Evolutionary conservation across 2,113 vertebrate species (phyloP).

Genomic region (Dicaeum eximium): DNA sequence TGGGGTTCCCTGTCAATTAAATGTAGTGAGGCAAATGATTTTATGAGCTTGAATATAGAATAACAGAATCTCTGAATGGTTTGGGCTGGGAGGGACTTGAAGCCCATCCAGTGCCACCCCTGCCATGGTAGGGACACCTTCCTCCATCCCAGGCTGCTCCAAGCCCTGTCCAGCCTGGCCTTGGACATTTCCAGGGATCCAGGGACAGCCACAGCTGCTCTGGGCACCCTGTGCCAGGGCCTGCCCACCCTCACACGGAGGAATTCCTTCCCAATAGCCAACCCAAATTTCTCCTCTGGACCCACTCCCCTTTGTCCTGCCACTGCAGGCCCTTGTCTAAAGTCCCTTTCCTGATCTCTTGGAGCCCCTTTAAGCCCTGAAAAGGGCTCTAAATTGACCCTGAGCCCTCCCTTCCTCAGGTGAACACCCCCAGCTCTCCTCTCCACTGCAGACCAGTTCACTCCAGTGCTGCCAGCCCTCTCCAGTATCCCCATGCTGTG

Average conservation of each 20-base stretch:
- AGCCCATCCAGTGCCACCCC: background rate
- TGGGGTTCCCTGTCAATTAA: background rate
- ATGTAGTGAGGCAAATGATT: too few relatives aligned
- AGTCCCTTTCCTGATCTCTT: background rate
- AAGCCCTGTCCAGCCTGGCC: background rate
- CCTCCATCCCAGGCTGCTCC: background rate
- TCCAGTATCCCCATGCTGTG: fast-evolving
- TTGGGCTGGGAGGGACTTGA: background rate
- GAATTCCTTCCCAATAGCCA: fast-evolving
- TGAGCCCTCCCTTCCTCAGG: too few relatives aligned
- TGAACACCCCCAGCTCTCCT: background rate
- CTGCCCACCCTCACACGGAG: fast-evolving
- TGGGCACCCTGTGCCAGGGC: background rate
- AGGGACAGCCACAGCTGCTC: background rate
- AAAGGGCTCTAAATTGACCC: background rate
- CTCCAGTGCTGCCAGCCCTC: background rate
- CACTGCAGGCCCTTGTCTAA: fast-evolving
- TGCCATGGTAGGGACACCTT: background rate
- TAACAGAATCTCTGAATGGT: background rate
- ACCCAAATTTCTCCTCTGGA: background rate
- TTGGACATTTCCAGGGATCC: background rate
- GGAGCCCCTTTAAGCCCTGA: background rate
- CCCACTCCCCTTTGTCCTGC: background rate
- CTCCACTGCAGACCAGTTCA: background rate
- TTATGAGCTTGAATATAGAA: background rate